phyloP scores from a whole-genome alignment of 2,113 vertebrate genomes.

The Lepisosteus oculatus region DNA sequence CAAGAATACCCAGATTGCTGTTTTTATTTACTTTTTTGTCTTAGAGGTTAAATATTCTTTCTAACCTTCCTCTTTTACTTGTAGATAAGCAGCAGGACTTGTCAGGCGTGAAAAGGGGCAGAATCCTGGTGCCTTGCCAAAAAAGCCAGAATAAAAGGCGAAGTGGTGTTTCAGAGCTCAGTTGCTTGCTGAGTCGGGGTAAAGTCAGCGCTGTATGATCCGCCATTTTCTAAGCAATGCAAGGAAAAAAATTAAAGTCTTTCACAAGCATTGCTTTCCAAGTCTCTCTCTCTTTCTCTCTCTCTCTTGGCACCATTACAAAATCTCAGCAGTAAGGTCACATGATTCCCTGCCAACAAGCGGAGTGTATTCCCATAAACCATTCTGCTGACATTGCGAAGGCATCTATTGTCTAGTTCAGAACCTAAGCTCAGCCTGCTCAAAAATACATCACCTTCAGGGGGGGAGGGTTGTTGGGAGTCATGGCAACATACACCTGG shows the following conservation, averaged over 20 bases:
- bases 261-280: constrained; percentile 68
- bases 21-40: constrained; percentile 31
- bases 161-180: constrained; percentile 75
- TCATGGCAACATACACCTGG: constrained; percentile 96
- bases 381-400: constrained; percentile 91
- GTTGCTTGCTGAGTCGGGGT: constrained; percentile 73
- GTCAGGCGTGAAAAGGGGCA: constrained; percentile 73
- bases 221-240: constrained; percentile 88
- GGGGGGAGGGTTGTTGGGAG: constrained; percentile 76
- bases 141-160: constrained; percentile 55
- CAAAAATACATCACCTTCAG: constrained; percentile 85
- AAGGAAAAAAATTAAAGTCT: constrained; percentile 58
- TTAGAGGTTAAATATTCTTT: constrained; percentile 53
- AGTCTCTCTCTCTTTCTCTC: constrained; percentile 52
- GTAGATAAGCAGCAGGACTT: constrained; percentile 70
- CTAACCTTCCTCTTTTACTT: constrained; percentile 57
- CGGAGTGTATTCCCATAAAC: constrained; percentile 82
- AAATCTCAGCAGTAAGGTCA: constrained; percentile 84
- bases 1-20: constrained; percentile 37
- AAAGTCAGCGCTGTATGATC: constrained; percentile 75
- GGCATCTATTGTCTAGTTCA: constrained; percentile 95
- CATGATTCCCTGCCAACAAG: constrained; percentile 84
- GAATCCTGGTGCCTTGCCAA: constrained; percentile 76
- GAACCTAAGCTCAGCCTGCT: constrained; percentile 83
- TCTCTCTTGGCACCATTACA: constrained; percentile 74